Base-by-base conservation (phyloP, 2,888 invertebrate species). In the Parthenolecanium corni region DNA sequence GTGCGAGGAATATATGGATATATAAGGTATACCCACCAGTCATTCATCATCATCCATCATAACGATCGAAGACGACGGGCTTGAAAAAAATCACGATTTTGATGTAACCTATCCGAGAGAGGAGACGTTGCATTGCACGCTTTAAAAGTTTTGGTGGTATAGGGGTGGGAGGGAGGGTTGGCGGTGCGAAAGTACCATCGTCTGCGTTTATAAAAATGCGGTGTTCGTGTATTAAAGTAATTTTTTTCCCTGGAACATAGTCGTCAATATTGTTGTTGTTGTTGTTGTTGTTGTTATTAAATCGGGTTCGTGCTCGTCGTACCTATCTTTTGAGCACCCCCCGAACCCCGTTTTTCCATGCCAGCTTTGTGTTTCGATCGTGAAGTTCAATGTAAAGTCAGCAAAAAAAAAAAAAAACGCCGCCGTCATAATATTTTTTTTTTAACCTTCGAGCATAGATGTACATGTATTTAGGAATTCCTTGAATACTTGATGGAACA, bases 1-100 rank as follows among this genome's bases (percentile, higher is more conserved):
- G 12, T 18, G 16, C 18, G 16, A 20, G 3, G 16, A 47, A 16
- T 12, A 47, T n/a, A 4, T 12, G 47, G 20, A 21, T 5, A 20
- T 16, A 16, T n/a, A n/a, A n/a, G n/a, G n/a, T 20, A 21, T 21
- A 21, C 38, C 9, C 16, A 31, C n/a, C 38, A 16, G 47, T 51
- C 61, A 61, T 61, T 40, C 51, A 49, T 61, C 61, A 61, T 61
- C 61, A 61, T 61, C 61, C 61, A 61, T 61, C 61, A 61, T 51
- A 36, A 14, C 2, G 51, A 61, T 61, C 61, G 49, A 51, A 61
- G 47, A 61, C 61, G 24, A 31, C 31, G 31, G 31, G 31, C 31
- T 31, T 31, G 31, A 31, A 31, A 31, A n/a, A 31, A 31, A 31
- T 31, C 61, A 61, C 61, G 61, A 61, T 61, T 46, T n/a, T 16